A percentile compares a stretch with the other conserved stretches of the same genome.
Conservation (phyloP, 2,113 vertebrate genomes). For the Nibea albiflora region DNA sequence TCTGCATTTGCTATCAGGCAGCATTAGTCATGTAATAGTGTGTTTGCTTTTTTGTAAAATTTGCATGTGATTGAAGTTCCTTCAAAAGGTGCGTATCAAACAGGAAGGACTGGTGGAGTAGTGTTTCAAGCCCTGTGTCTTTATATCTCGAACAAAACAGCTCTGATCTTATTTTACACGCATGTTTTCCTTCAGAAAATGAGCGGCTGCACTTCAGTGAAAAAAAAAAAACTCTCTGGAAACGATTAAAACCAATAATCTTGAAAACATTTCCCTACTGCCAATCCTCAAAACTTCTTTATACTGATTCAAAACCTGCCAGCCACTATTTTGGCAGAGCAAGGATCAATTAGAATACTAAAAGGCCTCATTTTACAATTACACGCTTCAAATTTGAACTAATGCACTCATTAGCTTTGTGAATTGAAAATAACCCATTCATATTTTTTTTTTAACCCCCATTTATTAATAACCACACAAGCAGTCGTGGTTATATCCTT, state of each 20-base stretch:
- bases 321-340: conserved; percentile 13
- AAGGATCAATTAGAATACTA: conserved; percentile 24
- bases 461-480: conserved; percentile 10
- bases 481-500: not conserved
- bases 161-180: not conserved
- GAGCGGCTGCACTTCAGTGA: not conserved
- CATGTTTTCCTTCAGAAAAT: conserved; percentile 11
- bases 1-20: conserved; percentile 61
- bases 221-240: conserved; percentile 7
- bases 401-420: conserved; percentile 27
- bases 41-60: conserved; percentile 59
- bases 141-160: conserved; percentile 9
- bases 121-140: not conserved
- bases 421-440: not conserved
- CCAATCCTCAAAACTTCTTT: conserved; percentile 12
- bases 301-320: conserved; percentile 5
- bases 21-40: conserved; percentile 65
- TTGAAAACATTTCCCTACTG: not conserved
- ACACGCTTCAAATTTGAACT: conserved; percentile 22
- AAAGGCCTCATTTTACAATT: conserved; percentile 22
- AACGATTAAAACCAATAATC: conserved; percentile 16
- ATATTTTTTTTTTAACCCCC: not conserved
- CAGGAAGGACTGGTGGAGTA: conserved; percentile 16
- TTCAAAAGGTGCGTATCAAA: conserved; percentile 53
- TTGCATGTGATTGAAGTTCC: conserved; percentile 60